A percentile compares a stretch with the other conserved stretches of the same genome.
Evolutionary conservation across 1,140 invertebrate genomes (phyloP).

Genomic region (Drosophila dunni): DNA sequence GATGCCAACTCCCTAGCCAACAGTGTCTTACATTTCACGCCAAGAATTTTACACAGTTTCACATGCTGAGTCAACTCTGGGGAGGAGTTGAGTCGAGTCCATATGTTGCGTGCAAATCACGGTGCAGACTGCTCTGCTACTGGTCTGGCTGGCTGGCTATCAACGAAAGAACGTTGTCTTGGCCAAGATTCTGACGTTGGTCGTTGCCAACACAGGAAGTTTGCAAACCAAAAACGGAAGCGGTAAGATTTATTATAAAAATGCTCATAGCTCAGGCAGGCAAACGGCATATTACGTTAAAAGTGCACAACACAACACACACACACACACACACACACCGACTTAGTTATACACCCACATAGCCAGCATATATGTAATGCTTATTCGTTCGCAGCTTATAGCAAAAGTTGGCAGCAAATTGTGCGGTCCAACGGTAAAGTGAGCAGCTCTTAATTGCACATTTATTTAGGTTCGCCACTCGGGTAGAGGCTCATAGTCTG

Average conservation of each 20-base stretch:
- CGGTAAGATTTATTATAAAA: conserved; percentile 82
- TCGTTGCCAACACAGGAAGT: conserved; percentile 80
- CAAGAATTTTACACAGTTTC: conserved; percentile 23
- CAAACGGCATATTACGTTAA: conserved; percentile 82
- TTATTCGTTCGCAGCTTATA: conserved; percentile 38
- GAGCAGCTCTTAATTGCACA: conserved; percentile 83
- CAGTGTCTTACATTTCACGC: conserved; percentile 37
- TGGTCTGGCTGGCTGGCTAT: conserved; percentile 42
- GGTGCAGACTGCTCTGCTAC: conserved; percentile 38
- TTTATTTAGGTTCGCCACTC: conserved; percentile 80
- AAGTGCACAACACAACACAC: conserved; percentile 61
- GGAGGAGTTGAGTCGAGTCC: conserved; percentile 38
- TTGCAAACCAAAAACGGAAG: conserved; percentile 83
- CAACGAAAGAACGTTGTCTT: conserved; percentile 49
- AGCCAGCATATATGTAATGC: neutral
- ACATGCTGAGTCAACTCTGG: conserved; percentile 30
- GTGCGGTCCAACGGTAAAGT: conserved; percentile 77
- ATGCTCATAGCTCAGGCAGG: conserved; percentile 77
- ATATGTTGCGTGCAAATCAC: conserved; percentile 82
- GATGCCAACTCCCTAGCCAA: conserved; percentile 24
- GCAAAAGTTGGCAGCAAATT: conserved; percentile 78
- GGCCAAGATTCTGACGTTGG: conserved; percentile 40
- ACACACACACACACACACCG: conserved; percentile 29
- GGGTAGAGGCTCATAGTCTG: conserved; percentile 45
- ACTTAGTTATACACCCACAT: conserved; percentile 5